Base-by-base conservation (phyloP, 2,797 vertebrate genomes). In the Clarias pachynema region DNA sequence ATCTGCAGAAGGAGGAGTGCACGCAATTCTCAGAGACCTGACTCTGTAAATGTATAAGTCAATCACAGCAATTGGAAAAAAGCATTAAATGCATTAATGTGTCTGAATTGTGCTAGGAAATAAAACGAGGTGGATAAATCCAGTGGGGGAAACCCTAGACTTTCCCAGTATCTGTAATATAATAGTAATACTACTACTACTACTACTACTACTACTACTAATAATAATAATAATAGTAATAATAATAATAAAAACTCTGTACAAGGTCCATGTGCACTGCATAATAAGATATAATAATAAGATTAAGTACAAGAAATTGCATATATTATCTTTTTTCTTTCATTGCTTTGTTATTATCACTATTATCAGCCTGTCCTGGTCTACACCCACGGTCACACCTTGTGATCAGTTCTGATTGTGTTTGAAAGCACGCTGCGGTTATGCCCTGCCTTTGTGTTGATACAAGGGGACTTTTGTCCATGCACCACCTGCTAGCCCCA, bases 401-500 rank as follows among this genome's bases (percentile, higher is more conserved):
- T 90, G 89, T 16, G 77, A 84, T 92, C 78, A 65, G 60, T 73
- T 73, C 60, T 80, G 73, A 83, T 86, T 85, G 89, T 89, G 90
- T 86, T 87, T 83, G 31, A 80, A 84, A 84, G 79, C 87, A 88
- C 62, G 83, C 85, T 88, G 72, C 82, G 80, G 68, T 83, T 31
- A 70, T 85, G 80, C 49, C 88, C 86, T 90, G 86, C 88, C 89
- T 84, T 89, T 53, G 85, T 59, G 73, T 89, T 90, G 87, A 91
- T 89, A 87, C 26, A 81, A 89, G 90, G 92, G 90, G 91, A 92
- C 91, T 94, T 89, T 91, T 90, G 89, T 86, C 70, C 92, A 90
- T 91, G 91, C 86, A 92, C 90, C 18, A 79, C 87, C 93, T 95
- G 94, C 91, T 90, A 56, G 88, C 83, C 85, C 84, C 29, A 87